These are phyloP conservation scores for Sebastes wilsoni DNA, from an alignment of 2,797 vertebrate species.

Conservation along the genomic window DNA sequence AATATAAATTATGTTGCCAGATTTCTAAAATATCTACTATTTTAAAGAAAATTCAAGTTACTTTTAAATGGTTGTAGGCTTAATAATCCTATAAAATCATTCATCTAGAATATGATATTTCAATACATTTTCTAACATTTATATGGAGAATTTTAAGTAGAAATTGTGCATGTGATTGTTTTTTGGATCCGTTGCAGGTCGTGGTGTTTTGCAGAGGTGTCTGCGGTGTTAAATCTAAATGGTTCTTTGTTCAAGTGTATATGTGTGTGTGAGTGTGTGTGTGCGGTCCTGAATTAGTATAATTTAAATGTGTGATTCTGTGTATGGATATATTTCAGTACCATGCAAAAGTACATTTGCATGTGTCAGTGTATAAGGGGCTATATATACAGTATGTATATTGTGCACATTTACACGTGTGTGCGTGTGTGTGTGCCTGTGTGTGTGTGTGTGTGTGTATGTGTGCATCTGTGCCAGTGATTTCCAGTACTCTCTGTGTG, in stretches of 20 bases:
- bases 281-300: constrained; percentile 3
- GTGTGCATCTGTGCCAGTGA: constrained; percentile 35
- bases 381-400: constrained; percentile 12
- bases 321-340: constrained; percentile 8
- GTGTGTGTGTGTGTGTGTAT: constrained; percentile 12
- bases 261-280: background rate
- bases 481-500: constrained; percentile 34
- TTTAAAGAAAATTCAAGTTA: background rate
- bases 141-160: background rate
- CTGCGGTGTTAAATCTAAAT: background rate
- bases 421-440: background rate
- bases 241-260: background rate
- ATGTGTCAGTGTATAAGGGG: constrained; percentile 1
- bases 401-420: constrained; percentile 28
- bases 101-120: background rate
- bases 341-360: constrained; percentile 35
- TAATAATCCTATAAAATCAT: background rate
- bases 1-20: background rate
- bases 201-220: constrained; percentile 1
- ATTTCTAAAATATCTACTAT: background rate
- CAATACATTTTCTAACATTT: background rate
- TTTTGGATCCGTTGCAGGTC: background rate
- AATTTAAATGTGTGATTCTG: constrained; percentile 8
- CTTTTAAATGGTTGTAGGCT: background rate
- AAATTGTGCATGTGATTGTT: constrained; percentile 1